Base-by-base conservation (phyloP, 2,113 vertebrate genomes). In the Fregetta grallaria region DNA sequence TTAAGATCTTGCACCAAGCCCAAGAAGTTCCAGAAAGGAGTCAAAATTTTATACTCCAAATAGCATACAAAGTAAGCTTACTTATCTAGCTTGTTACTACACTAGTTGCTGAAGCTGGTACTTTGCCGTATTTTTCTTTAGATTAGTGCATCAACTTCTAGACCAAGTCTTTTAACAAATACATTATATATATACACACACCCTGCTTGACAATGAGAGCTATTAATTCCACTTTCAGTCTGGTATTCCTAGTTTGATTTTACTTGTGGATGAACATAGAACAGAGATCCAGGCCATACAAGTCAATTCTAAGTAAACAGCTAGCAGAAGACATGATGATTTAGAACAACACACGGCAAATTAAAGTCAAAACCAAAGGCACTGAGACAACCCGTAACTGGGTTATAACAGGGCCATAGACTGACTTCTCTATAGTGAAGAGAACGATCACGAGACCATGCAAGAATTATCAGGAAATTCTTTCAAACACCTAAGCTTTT, bases 401-500 rank as follows among this genome's bases (percentile, higher is more conserved):
- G n/a, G n/a, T n/a, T n/a, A n/a, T n/a, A n/a, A n/a, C n/a, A n/a
- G 65, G 21, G 59, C 3, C 32, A 47, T 1, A 75, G 4, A n/a
- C 0, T 26, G 49, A 55, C 27, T 40, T 58, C 15, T 55, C 30
- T 22, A 0, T 42, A 83, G 22, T 15, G 10, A 91, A 74, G 1
- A 50, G 15, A 52, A 72, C 3, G 1, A 82, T 23, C 26, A 44
- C 1, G 4, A n/a, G 8, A 53, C 16, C 17, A 15, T 5, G 0
- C 5, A 72, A 72, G 13, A 56, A 42, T 29, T 56, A 59, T 3
- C 6, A 52, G 6, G 9, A 67, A 78, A 83, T 25, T 49, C 42
- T 17, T 70, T 42, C 49, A 55, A 58, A 80, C 11, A 29, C 5
- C 12, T 53, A 11, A 5, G 15, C 2, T 13, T 18, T 52, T n/a